Evolutionary conservation across 1,140 invertebrate species (phyloP).

Genomic region (Magallana gigas): DNA sequence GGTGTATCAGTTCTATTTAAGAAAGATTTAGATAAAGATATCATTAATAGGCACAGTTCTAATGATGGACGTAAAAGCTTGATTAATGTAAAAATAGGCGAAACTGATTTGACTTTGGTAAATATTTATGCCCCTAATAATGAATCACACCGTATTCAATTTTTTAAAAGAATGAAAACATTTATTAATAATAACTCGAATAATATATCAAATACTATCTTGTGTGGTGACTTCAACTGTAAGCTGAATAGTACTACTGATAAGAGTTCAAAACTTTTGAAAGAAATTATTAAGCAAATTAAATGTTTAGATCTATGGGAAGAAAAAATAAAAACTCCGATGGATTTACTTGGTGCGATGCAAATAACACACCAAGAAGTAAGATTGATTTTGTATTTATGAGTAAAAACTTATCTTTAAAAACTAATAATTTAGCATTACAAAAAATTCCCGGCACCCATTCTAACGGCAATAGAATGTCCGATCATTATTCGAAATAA

Average conservation of each 20-base stretch:
- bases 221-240: no score
- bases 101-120: not conserved
- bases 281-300: no score
- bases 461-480: not conserved
- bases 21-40: not conserved
- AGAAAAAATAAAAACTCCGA: not conserved
- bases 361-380: not conserved
- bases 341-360: not conserved
- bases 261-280: not conserved
- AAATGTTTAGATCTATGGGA: not conserved
- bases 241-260: not conserved
- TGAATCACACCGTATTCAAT: not conserved
- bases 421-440: not conserved
- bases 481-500: not conserved
- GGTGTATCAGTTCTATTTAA: not conserved
- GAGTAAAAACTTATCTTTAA: not conserved
- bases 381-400: not conserved
- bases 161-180: not conserved
- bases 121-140: constrained; percentile 3
- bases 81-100: not conserved
- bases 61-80: not conserved
- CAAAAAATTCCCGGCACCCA: not conserved
- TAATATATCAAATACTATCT: no score
- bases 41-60: not conserved
- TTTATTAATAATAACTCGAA: no score